These are phyloP conservation scores for Odontesthes bonariensis DNA, from an alignment of 2,113 vertebrate species.

Conservation along the genomic window DNA sequence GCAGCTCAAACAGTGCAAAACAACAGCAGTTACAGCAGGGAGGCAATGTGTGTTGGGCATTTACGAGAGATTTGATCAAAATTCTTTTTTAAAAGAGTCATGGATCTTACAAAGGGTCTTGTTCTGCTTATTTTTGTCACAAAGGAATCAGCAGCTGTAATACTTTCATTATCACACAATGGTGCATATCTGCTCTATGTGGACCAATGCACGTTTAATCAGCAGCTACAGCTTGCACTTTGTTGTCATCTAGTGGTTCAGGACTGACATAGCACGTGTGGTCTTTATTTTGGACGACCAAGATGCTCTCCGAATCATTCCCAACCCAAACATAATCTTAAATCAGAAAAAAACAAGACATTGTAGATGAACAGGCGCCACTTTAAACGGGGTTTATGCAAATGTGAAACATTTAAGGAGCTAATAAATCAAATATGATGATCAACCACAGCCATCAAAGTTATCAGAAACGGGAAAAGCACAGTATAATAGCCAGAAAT, in stretches of 20 bases:
- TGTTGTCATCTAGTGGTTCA: slow-evolving; percentile 73
- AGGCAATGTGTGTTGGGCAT: neutral
- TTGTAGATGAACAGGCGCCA: neutral
- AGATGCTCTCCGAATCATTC: slow-evolving; percentile 11
- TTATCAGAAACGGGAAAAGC: slow-evolving; percentile 19
- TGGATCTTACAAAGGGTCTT: slow-evolving; percentile 32
- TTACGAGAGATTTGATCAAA: slow-evolving; percentile 30
- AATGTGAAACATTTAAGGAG: neutral
- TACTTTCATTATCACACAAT: slow-evolving; percentile 60
- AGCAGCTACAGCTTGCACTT: slow-evolving; percentile 56
- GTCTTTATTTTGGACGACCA: neutral
- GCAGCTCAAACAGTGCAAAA: slow-evolving; percentile 48
- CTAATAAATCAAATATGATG: neutral
- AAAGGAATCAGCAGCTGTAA: slow-evolving; percentile 55
- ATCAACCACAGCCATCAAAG: slow-evolving; percentile 17
- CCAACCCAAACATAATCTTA: slow-evolving; percentile 5
- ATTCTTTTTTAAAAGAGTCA: neutral
- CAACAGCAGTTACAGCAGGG: slow-evolving; percentile 30
- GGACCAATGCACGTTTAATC: slow-evolving; percentile 62
- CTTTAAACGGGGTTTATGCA: slow-evolving; percentile 1
- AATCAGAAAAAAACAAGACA: neutral
- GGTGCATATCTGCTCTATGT: slow-evolving; percentile 53
- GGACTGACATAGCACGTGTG: slow-evolving; percentile 28
- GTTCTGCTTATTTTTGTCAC: slow-evolving; percentile 44
- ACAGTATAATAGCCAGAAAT: neutral